These are phyloP conservation scores for Trogon melanurus DNA, from an alignment of 2,113 vertebrate genomes.

Conservation along the genomic window DNA sequence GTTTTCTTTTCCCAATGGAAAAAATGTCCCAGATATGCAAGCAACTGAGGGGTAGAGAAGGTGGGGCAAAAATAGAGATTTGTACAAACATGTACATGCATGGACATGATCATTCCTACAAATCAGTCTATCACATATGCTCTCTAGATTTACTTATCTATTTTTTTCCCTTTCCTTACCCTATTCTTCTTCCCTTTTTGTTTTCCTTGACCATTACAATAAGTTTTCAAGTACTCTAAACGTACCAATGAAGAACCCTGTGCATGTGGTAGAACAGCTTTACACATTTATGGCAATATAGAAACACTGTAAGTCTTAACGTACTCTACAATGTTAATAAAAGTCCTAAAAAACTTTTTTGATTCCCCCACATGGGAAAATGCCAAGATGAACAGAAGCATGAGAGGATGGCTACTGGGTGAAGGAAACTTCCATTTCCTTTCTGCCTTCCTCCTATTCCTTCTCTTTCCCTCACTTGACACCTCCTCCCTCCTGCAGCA, in stretches of 20 bases:
- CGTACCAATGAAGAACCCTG: not conserved
- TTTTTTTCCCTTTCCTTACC: not conserved
- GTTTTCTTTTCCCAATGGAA: not conserved
- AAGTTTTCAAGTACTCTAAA: not conserved
- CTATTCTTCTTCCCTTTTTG: not conserved
- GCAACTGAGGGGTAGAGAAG: not conserved
- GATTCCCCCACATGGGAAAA: not conserved
- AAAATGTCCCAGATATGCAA: not conserved
- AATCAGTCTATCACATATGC: not conserved
- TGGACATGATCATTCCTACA: not conserved
- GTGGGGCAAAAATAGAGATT: not conserved
- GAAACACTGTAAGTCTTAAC: not conserved
- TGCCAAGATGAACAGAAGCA: not conserved
- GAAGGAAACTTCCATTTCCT: not conserved
- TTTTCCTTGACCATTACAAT: not conserved
- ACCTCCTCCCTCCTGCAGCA: not conserved
- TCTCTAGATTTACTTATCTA: not conserved
- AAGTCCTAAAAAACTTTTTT: not conserved
- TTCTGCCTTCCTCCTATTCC: not conserved
- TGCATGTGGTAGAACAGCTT: not conserved
- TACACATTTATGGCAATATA: not conserved
- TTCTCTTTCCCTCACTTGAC: not conserved
- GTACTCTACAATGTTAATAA: not conserved
- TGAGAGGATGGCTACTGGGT: not conserved
- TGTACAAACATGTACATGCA: not conserved